A percentile compares a stretch with the other conserved stretches of the same genome.
These are phyloP conservation scores for Oceanites oceanicus DNA, from an alignment of 2,113 vertebrate genomes.

Conservation along the genomic window DNA sequence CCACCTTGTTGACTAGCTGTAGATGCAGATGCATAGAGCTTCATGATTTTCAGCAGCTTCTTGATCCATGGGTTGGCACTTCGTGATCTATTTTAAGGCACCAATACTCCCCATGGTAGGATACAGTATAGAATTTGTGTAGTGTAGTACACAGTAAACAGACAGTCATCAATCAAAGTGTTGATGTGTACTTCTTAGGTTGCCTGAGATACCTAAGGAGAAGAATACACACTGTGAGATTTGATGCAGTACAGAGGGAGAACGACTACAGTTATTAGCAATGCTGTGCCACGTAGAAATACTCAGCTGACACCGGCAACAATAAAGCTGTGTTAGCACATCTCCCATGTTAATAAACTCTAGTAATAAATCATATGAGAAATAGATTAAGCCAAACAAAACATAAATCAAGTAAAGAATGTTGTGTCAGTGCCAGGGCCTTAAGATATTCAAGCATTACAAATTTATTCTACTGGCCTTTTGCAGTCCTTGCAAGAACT, in stretches of 20 bases:
- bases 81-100: not conserved
- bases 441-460: not conserved
- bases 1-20: not conserved
- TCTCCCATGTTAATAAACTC: not conserved
- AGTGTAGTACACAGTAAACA: not conserved
- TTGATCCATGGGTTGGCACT: not conserved
- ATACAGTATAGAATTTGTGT: not conserved
- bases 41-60: not conserved
- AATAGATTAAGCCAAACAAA: not conserved
- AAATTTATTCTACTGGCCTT: not conserved
- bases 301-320: not conserved
- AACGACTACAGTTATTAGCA: not conserved
- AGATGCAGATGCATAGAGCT: not conserved
- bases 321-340: not conserved
- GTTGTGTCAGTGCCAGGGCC: not conserved
- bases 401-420: not conserved
- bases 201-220: not conserved
- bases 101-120: not conserved
- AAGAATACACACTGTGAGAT: not conserved
- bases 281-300: not conserved
- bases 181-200: not conserved
- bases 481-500: not conserved
- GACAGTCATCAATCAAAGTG: not conserved
- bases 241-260: not conserved
- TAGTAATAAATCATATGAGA: not conserved